Conservation (phyloP, 2,888 invertebrate species). For the Standfussiana lucernea region DNA sequence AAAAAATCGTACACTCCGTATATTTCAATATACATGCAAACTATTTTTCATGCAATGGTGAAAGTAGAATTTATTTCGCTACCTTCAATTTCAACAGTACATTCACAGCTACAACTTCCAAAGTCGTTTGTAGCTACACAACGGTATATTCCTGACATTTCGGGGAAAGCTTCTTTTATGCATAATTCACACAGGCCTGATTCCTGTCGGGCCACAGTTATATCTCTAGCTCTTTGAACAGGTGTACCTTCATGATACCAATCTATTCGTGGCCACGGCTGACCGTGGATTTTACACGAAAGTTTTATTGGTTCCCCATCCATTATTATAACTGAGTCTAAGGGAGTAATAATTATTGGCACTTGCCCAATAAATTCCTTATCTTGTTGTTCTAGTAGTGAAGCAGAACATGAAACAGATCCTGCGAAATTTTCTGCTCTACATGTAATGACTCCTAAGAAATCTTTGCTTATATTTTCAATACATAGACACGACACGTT, state of each 20-base stretch:
- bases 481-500: slow-evolving; percentile 95
- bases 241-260: slow-evolving; percentile 95
- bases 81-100: slow-evolving; percentile 96
- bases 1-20: slow-evolving; percentile 58
- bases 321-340: slow-evolving; percentile 95
- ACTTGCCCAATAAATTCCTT: slow-evolving; percentile 84
- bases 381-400: slow-evolving; percentile 91
- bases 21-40: slow-evolving; percentile 71
- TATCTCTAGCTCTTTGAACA: slow-evolving; percentile 94
- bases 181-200: slow-evolving; percentile 95
- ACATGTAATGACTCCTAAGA: slow-evolving; percentile 95
- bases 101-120: slow-evolving; percentile 95
- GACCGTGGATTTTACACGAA: slow-evolving; percentile 93
- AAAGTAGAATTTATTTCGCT: slow-evolving; percentile 79
- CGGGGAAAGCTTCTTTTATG: slow-evolving; percentile 96
- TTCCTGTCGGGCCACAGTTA: slow-evolving; percentile 93
- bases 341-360: slow-evolving; percentile 94
- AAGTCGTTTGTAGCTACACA: slow-evolving; percentile 95
- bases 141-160: slow-evolving; percentile 96
- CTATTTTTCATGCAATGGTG: slow-evolving; percentile 74
- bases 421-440: slow-evolving; percentile 97
- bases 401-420: slow-evolving; percentile 96
- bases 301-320: slow-evolving; percentile 96
- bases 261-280: slow-evolving; percentile 94
- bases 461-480: slow-evolving; percentile 93